Evolutionary conservation across 2,888 invertebrate species (phyloP).

Genomic region (Gortyna flavago): DNA sequence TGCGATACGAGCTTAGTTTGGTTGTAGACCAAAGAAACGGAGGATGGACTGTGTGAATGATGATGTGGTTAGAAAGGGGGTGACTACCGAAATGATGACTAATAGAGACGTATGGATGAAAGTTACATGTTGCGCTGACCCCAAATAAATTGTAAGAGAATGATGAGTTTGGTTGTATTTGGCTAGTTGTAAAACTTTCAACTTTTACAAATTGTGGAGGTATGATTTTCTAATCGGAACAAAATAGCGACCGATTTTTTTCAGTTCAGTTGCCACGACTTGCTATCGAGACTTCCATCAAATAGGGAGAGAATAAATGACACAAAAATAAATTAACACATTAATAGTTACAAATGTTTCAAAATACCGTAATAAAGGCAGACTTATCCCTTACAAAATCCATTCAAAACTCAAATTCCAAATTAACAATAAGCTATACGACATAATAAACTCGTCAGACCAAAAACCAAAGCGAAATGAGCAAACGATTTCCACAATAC

Average conservation of each 20-base stretch:
- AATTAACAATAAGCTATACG: constrained; percentile 32
- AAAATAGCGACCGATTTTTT: not conserved
- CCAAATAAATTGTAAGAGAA: too few relatives aligned
- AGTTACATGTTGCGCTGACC: too few relatives aligned
- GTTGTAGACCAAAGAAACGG: too few relatives aligned
- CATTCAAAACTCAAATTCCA: constrained; percentile 25
- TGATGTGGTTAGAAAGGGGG: too few relatives aligned
- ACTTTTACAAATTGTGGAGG: not conserved
- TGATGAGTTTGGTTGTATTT: not conserved
- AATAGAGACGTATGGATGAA: too few relatives aligned
- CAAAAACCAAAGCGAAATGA: constrained; percentile 75
- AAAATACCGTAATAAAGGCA: not conserved
- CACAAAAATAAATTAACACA: not conserved
- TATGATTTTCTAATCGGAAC: not conserved
- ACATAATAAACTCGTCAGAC: constrained; percentile 69
- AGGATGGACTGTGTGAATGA: too few relatives aligned
- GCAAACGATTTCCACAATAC: constrained; percentile 75
- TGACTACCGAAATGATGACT: too few relatives aligned
- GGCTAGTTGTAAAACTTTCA: not conserved
- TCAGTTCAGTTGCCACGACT: not conserved
- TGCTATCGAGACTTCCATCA: not conserved
- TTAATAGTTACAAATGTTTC: not conserved
- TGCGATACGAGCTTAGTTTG: not conserved
- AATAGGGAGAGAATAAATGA: not conserved
- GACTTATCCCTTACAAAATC: not conserved